Conservation (phyloP, 2,113 vertebrate genomes). For the Lathamus discolor region DNA sequence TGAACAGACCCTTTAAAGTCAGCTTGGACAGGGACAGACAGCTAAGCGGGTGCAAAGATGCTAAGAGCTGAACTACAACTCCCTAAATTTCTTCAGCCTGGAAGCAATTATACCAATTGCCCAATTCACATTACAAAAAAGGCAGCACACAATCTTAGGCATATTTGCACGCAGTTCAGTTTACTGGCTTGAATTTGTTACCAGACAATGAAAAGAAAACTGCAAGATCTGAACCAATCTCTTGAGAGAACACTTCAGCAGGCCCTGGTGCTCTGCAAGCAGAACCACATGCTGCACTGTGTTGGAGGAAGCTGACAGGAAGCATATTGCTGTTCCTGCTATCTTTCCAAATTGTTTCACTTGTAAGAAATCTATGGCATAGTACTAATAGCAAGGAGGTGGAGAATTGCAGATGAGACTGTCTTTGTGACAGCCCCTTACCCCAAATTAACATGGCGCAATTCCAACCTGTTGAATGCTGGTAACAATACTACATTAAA, state of each 20-base stretch:
- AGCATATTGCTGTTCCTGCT: not conserved
- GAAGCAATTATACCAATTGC: not conserved
- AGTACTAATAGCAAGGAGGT: not conserved
- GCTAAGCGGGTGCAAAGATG: not conserved
- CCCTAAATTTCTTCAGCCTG: not conserved
- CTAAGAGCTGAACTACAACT: not conserved
- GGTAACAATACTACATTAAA: not conserved
- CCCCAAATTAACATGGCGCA: not conserved
- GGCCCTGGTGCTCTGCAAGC: not conserved
- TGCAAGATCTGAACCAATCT: not conserved
- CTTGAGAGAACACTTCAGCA: not conserved
- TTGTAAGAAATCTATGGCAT: not conserved
- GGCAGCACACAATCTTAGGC: not conserved
- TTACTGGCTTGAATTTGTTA: not conserved
- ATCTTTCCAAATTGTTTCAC: not conserved
- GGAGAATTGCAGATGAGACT: not conserved
- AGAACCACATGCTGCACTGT: accelerated
- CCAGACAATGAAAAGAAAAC: not conserved
- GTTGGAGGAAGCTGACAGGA: not conserved
- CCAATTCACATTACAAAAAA: not conserved
- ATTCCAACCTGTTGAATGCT: not conserved
- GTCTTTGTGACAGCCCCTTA: not conserved
- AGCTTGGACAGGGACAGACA: not conserved
- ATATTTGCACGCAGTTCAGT: not conserved
- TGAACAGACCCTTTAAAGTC: not conserved